Evolutionary conservation across 2,113 vertebrate genomes (phyloP), one percentile per base, ranked within the genome.

Genomic region (Pleuronectes platessa): DNA sequence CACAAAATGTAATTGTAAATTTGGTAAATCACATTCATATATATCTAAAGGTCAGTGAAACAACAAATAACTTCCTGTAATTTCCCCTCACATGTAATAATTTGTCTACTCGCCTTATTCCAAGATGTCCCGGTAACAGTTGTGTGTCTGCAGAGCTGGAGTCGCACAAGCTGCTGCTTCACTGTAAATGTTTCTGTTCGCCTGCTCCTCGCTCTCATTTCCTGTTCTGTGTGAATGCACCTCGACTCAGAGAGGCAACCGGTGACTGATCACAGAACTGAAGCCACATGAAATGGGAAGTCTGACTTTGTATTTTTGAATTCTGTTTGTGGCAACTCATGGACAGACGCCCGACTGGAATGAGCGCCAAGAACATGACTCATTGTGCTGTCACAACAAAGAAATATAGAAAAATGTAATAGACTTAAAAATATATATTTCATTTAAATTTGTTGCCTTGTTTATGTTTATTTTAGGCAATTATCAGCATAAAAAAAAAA

Each of bases 241-340:
- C 40, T 14, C 2, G 31, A 2, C 61, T 4, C 13, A 76, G 35
- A 40, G 15, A 61, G 3, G 37, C 63, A 14, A 35, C 10, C 42
- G 4, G 5, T 77, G 77, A 85, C n/a, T 62, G 59, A 56, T 70
- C 45, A 49, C 54, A 53, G 79, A 26, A 11, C 60, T 2, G 5
- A 76, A 70, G 20, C 81, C 83, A 26, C 71, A 18, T 68, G 17
- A 86, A 89, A 86, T 83, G 84, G 85, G 89, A 92, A 91, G 91
- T 88, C 61, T 68, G 17, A 83, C 11, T 74, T 45, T 2, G 37
- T 49, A 40, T 70, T n/a, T 60, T 3, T 15, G 10, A 2, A 2
- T 26, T 49, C 23, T 70, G 49, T 74, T 23, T 72, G 21, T 53
- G 68, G 62, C 10, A 21, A 2, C 3, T 13, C 3, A 37, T 42